Conservation (phyloP, 2,113 vertebrate genomes). For the Empidonax alnorum region DNA sequence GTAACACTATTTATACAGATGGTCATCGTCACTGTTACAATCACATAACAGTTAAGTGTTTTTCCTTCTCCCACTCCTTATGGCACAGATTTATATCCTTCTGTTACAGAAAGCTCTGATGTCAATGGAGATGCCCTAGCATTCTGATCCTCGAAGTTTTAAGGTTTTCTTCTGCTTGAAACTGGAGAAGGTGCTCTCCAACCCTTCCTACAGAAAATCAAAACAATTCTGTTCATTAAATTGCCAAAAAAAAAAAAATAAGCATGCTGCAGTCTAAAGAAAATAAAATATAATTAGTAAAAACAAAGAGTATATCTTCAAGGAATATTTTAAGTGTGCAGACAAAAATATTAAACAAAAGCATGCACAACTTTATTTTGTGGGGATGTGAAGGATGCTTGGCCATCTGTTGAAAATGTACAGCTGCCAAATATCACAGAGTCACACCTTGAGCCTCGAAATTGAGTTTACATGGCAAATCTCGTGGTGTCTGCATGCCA, state of each 20-base stretch:
- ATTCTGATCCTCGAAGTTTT: not conserved
- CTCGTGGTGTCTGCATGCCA: not conserved
- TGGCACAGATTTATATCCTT: not conserved
- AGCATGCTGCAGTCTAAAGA: not conserved
- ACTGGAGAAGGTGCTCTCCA: not conserved
- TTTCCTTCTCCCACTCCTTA: not conserved
- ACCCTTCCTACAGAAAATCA: not conserved
- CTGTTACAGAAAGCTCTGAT: not conserved
- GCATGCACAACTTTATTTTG: not conserved
- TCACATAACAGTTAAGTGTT: not conserved
- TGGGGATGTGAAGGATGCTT: not conserved
- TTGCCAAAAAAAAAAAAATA: not conserved
- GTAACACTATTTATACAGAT: not conserved
- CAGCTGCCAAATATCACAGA: conserved; percentile 30
- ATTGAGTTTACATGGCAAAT: conserved; percentile 7
- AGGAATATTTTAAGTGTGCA: not conserved
- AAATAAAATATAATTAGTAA: not conserved
- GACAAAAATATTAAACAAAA: not conserved
- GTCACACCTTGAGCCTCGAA: conserved; percentile 15
- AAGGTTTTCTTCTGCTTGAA: not conserved
- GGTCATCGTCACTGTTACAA: not conserved
- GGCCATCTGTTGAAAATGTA: conserved; percentile 23
- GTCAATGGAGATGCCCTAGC: not conserved
- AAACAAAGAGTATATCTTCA: not conserved
- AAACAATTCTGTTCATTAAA: not conserved